phyloP scores from a whole-genome alignment of 2,888 invertebrate genomes.

The Nemurella pictetii region DNA sequence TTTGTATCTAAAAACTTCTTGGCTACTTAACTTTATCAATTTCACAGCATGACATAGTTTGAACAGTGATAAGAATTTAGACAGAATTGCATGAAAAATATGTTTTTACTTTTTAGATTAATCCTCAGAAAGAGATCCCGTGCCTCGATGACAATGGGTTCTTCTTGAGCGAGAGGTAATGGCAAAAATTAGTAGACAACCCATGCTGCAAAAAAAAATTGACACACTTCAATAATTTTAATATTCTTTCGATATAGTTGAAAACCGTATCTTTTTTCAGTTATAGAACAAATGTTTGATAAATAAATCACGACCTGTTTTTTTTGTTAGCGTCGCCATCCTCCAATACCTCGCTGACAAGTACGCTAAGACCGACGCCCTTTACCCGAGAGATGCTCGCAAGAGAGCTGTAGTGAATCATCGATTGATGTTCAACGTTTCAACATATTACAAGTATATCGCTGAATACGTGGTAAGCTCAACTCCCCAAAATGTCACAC shows the following conservation, averaged over 20 bases:
- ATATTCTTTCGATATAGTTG: too few species aligned
- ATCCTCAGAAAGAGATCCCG: slow-evolving; percentile 59
- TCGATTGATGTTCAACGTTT: slow-evolving; percentile 75
- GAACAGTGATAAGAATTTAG: background rate
- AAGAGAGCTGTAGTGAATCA: slow-evolving; percentile 76
- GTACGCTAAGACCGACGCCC: slow-evolving; percentile 63
- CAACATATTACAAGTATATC: slow-evolving; percentile 72
- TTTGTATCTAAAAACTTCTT: too few species aligned
- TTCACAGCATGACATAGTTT: background rate
- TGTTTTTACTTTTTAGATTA: slow-evolving; percentile 42
- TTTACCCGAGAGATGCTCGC: slow-evolving; percentile 74
- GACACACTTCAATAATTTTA: too few species aligned
- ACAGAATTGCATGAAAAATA: background rate
- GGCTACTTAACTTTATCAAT: background rate
- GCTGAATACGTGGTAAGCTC: slow-evolving; percentile 66
- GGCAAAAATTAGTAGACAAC: too few species aligned
- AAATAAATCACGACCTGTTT: too few species aligned
- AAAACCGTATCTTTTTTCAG: too few species aligned
- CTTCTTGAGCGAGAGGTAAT: slow-evolving; percentile 71
- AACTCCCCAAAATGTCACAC: too few species aligned
- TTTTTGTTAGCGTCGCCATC: slow-evolving; percentile 61
- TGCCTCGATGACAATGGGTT: slow-evolving; percentile 78
- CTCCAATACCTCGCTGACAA: slow-evolving; percentile 76
- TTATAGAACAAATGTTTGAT: too few species aligned
- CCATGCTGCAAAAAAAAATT: background rate